Conservation (phyloP, 2,888 invertebrate species). For the Vandiemenella viatica region DNA sequence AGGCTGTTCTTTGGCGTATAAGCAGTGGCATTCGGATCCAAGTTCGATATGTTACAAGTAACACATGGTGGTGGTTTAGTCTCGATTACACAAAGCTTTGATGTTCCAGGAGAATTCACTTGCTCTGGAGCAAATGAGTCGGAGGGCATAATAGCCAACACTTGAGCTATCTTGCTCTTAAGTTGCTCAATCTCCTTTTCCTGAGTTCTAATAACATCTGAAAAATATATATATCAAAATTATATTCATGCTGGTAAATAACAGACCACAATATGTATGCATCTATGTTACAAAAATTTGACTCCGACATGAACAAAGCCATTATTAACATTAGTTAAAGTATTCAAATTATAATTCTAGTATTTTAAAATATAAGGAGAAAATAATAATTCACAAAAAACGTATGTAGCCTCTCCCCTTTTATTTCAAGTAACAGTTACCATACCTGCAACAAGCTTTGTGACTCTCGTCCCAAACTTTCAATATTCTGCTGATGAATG, state of each 20-base stretch:
- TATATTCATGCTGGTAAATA: not conserved
- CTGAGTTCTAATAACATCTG: conserved; percentile 66
- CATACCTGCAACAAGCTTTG: too few relatives aligned
- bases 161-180: conserved; percentile 80
- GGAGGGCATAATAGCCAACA: conserved; percentile 80
- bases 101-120: conserved; percentile 35
- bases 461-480: too few relatives aligned
- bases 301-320: too few relatives aligned
- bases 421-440: too few relatives aligned
- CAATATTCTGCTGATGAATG: too few relatives aligned
- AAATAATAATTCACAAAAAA: too few relatives aligned
- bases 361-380: too few relatives aligned
- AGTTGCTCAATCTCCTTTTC: conserved; percentile 85
- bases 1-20: conserved; percentile 71
- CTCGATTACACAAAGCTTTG: conserved; percentile 43
- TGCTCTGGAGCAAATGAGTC: conserved; percentile 41
- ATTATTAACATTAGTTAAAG: too few relatives aligned
- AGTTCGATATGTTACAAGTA: conserved; percentile 33
- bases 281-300: too few relatives aligned
- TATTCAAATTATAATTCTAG: too few relatives aligned
- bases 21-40: conserved; percentile 83
- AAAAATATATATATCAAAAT: conserved; percentile 17
- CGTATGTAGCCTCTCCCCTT: too few relatives aligned
- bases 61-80: conserved; percentile 26
- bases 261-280: too few relatives aligned